Conservation (phyloP, 2,888 invertebrate genomes). For the Rhogogaster chlorosoma region DNA sequence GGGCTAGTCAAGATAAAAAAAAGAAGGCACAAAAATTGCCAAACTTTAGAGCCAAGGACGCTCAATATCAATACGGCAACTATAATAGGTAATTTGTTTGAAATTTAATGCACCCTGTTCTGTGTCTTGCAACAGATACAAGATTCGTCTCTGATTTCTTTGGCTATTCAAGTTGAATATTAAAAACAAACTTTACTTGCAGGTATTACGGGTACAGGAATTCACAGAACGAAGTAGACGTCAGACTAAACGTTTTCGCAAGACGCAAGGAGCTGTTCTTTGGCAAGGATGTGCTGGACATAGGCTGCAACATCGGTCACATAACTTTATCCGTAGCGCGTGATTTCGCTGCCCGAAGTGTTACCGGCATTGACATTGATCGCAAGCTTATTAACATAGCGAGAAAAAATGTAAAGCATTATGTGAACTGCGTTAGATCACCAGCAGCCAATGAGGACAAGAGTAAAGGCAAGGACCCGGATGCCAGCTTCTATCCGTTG, state of each 20-base stretch:
- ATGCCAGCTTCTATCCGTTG: conserved; percentile 86
- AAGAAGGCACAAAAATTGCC: conserved; percentile 80
- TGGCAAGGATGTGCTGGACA: conserved; percentile 95
- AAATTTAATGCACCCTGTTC: not conserved
- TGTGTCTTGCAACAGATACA: conserved; percentile 31
- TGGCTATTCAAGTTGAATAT: not conserved
- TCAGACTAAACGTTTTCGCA: conserved; percentile 89
- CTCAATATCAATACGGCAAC: conserved; percentile 96
- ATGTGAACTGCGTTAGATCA: conserved; percentile 79
- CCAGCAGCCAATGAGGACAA: conserved; percentile 70
- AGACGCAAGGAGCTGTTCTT: conserved; percentile 90
- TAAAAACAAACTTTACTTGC: conserved; percentile 66
- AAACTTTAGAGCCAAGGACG: conserved; percentile 87
- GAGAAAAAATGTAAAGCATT: conserved; percentile 86
- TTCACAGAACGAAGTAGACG: conserved; percentile 89
- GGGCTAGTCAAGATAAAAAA: conserved; percentile 76
- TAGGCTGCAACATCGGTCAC: conserved; percentile 99
- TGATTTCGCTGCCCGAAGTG: conserved; percentile 90
- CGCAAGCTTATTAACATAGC: conserved; percentile 89
- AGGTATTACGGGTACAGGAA: conserved; percentile 97
- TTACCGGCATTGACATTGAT: conserved; percentile 98
- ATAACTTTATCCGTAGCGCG: conserved; percentile 94
- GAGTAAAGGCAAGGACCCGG: conserved; percentile 63
- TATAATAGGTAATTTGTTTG: conserved; percentile 86
- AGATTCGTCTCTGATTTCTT: conserved; percentile 55